Evolutionary conservation across 2,797 vertebrate genomes (phyloP), one percentile per base, ranked within the genome.

Genomic region (Emys orbicularis): DNA sequence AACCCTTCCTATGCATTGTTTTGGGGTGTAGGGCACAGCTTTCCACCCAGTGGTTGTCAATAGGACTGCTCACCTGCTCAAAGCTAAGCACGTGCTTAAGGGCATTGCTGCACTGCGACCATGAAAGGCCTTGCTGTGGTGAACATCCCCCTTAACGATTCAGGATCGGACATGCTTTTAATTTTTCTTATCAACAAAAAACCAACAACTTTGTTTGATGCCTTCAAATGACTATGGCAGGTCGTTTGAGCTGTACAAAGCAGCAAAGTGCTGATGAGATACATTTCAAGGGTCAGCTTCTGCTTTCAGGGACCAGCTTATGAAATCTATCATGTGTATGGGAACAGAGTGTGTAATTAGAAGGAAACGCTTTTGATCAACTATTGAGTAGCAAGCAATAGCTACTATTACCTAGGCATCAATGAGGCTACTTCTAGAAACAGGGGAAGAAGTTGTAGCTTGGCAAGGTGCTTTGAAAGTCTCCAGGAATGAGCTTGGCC

Each of bases 361-460:
- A 93, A 90, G 92, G 52, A 53, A 81, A 87, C 18, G 52, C 86
- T 96, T 96, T 89, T 94, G 90, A 97, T 96, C 88, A 96, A 85
- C 92, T 88, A 61, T 90, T 87, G 89, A 91, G 87, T 18, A 81
- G 83, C 87, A 95, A 94, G 76, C 93, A 96, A 96, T 65, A 95
- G 92, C 84, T 92, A 86, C 83, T 94, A 92, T 91, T 95, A 96
- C 81, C 80, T 90, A 61, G 65, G 65, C 84, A 96, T 80, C 0
- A 89, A 88, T 91, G 91, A 96, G 88, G 92, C 93, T 88, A 87
- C 21, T 41, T 72, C n/a, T 23, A 16, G 82, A 25, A 68, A 81
- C 96, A 94, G 41, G 79, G 27, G 52, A 91, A 50, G 68, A 56
- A 83, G 88, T 83, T 91, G 84, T 57, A 82, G 27, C 85, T 83